Base-by-base conservation (phyloP, 2,797 vertebrate genomes). In the Rhincodon typus region DNA sequence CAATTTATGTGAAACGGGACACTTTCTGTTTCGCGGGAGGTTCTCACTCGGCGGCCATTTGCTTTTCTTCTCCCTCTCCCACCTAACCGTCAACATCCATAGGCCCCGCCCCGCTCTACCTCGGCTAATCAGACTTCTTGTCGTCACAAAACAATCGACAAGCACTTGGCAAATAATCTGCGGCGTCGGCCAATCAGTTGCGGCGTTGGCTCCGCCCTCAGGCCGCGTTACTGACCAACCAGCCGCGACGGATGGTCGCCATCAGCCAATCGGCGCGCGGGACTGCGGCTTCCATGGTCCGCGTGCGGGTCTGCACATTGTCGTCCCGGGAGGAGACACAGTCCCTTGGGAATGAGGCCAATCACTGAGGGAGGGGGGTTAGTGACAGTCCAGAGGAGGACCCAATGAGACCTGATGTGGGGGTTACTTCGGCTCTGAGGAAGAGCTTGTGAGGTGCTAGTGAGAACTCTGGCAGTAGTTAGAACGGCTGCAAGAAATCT, bases 241-340 rank as follows among this genome's bases (percentile, higher is more conserved):
- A 53, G 38, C 1, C 4, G 46, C 0, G 46, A 4, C 27, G 12
- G 3, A 19, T 4, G 8, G 25, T 34, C 42, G 27, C 94, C 8
- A 53, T 74, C 69, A 13, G 34, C 94, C 94, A 94, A 74, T 94
- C 42, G 27, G 8, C 23, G 25, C 4, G 67, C 1, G 15, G 94
- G 10, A 1, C 0, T 34, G 69, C 38, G 38, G 46, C 94, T 74
- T 94, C 94, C 53, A 77, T 79, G 57, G 95, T 62, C 77, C 86
- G 96, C 96, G 96, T 96, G 96, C 95, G 5, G 34, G 10, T 93
- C 46, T n/a, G 96, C 96, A 96, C 96, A 95, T 95, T 94, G 72
- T 15, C 0, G 74, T 34, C 30, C 95, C 12, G n/a, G 62, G 42
- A 13, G 94, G 13, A 42, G 79, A 8, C 12, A 2, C 25, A n/a